A percentile compares a stretch with the other conserved stretches of the same genome.
Evolutionary conservation across 1,140 invertebrate genomes (phyloP).

Genomic region (Parasteatoda tepidariorum): DNA sequence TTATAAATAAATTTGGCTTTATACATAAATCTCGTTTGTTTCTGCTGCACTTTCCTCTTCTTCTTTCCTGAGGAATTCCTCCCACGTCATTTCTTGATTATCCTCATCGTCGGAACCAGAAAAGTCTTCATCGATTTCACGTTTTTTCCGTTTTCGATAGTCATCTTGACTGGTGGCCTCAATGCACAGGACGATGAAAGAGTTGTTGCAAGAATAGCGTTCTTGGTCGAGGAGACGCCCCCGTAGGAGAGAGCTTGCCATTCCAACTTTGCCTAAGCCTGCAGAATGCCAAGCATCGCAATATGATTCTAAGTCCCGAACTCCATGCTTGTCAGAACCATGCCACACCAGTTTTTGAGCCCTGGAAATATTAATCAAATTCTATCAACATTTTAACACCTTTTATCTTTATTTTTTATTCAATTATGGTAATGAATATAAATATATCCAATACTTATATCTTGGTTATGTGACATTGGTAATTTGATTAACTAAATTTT

Average conservation of each 20-base stretch:
- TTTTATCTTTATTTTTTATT: no score
- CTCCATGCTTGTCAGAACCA: conserved; percentile 85
- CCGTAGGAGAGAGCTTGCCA: conserved; percentile 84
- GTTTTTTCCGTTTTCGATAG: conserved; percentile 37
- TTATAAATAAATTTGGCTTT: not conserved
- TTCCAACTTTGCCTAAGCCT: conserved; percentile 75
- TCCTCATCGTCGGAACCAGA: not conserved
- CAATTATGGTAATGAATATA: no score
- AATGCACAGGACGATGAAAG: conserved; percentile 89
- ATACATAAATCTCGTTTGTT: not conserved
- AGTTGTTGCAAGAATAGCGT: conserved; percentile 81
- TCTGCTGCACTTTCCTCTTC: not conserved
- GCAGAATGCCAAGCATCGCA: conserved; percentile 92
- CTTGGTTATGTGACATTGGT: no score
- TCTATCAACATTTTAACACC: no score
- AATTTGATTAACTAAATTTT: no score
- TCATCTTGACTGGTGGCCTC: conserved; percentile 80
- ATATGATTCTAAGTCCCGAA: conserved; percentile 84
- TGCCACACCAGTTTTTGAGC: conserved; percentile 95
- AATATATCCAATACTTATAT: no score
- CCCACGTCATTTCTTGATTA: conserved; percentile 37
- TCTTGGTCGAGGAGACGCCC: conserved; percentile 83
- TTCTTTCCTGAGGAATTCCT: conserved; percentile 25
- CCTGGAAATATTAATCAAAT: conserved; percentile 77
- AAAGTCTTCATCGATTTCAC: not conserved